These are phyloP conservation scores for Mobula hypostoma DNA, from an alignment of 2,113 vertebrate species.

Conservation along the genomic window DNA sequence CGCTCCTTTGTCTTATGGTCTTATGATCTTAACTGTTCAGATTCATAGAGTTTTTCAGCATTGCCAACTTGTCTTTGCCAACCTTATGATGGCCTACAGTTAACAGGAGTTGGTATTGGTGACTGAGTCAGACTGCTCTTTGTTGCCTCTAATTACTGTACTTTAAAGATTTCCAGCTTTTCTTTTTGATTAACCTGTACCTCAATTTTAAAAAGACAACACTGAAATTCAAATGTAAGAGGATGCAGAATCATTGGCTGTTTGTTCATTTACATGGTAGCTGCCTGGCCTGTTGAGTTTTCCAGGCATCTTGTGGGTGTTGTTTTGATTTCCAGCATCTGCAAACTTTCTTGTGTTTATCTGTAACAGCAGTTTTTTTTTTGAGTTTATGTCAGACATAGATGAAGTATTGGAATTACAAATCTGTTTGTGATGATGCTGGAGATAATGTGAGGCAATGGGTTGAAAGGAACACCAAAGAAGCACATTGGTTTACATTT, in stretches of 20 bases:
- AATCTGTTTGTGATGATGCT: background rate
- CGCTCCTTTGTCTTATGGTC: no score
- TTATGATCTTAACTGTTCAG: no score
- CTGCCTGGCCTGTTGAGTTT: no score
- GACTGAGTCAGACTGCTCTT: background rate
- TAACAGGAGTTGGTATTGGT: background rate
- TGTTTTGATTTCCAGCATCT: no score
- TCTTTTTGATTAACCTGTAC: background rate
- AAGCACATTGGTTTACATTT: background rate
- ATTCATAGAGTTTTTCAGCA: no score
- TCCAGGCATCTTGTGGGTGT: no score
- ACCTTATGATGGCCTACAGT: background rate
- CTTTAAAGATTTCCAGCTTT: background rate
- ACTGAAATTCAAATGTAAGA: no score
- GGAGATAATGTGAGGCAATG: background rate
- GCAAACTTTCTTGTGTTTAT: no score
- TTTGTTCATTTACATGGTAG: no score
- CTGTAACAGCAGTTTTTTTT: background rate
- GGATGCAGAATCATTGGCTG: no score
- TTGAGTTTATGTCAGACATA: background rate
- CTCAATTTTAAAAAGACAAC: background rate
- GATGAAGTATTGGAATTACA: background rate
- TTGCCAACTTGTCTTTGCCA: no score
- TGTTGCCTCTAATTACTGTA: background rate
- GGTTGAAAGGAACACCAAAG: background rate